phyloP scores from a whole-genome alignment of 2,888 invertebrate species.

The Rhopalosiphum nymphaeae region DNA sequence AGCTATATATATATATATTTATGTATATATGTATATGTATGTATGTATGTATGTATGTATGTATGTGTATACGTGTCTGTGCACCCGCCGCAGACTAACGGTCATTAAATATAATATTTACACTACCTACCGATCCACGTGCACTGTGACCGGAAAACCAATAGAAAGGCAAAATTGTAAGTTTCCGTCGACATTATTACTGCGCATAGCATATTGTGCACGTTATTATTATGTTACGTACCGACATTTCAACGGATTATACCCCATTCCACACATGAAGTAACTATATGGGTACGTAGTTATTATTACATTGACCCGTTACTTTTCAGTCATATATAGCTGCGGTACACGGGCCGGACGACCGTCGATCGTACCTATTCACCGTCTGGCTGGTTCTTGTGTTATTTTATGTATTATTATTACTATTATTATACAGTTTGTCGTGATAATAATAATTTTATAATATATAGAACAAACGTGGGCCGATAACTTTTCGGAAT shows the following conservation, averaged over 20 bases:
- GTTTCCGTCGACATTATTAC: conserved; percentile 14
- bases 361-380: background rate
- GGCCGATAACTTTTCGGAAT: background rate
- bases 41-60: background rate
- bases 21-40: background rate
- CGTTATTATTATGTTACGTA: background rate
- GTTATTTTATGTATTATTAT: background rate
- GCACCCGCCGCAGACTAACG: background rate
- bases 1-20: background rate
- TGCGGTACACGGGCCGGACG: background rate
- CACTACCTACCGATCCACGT: background rate
- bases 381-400: background rate
- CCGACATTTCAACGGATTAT: background rate
- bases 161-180: conserved; percentile 1
- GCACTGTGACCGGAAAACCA: background rate
- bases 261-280: background rate
- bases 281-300: background rate
- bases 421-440: background rate
- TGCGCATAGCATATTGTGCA: background rate
- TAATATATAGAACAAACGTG: background rate
- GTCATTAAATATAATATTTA: background rate
- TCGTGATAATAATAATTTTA: background rate
- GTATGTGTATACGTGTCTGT: background rate
- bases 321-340: background rate
- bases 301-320: conserved; percentile 7